Evolutionary conservation across 2,113 vertebrate genomes (phyloP).

Genomic region (Calyptommatus sinebrachiatus): DNA sequence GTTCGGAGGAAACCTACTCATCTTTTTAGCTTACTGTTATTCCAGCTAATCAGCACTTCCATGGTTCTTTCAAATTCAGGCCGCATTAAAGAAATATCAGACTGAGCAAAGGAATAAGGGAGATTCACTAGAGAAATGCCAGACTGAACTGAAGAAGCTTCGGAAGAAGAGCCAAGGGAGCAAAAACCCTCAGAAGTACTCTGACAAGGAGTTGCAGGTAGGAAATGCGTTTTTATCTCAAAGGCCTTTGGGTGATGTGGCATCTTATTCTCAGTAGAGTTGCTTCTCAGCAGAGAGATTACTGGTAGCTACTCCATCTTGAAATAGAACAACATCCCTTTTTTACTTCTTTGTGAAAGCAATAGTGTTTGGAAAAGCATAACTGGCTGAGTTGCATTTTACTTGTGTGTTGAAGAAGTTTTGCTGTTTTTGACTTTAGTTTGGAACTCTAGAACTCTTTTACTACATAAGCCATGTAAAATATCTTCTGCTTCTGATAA

Average conservation of each 20-base stretch:
- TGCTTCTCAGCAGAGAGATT: neutral
- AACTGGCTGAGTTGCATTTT: rapidly evolving
- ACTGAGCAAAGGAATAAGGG: conserved; percentile 91
- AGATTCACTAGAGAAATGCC: conserved; percentile 94
- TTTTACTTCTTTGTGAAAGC: neutral
- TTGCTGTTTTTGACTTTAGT: neutral
- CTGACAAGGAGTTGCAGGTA: conserved; percentile 97
- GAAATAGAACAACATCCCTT: no score
- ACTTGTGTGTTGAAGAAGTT: neutral
- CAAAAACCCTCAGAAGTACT: conserved; percentile 97
- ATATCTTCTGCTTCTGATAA: neutral
- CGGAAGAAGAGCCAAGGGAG: conserved; percentile 97
- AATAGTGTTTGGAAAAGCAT: neutral
- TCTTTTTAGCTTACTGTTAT: neutral
- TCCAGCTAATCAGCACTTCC: conserved; percentile 17
- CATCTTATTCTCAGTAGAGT: neutral
- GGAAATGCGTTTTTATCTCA: neutral
- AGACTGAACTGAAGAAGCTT: conserved; percentile 94
- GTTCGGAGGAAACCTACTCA: neutral
- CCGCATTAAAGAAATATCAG: conserved; percentile 97
- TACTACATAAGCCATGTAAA: neutral
- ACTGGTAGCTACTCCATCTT: no score
- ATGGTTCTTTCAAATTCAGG: conserved; percentile 67
- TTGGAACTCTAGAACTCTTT: neutral
- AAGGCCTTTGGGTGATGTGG: neutral